phyloP scores from a whole-genome alignment of 2,888 invertebrate genomes.

The Stenurella melanura region DNA sequence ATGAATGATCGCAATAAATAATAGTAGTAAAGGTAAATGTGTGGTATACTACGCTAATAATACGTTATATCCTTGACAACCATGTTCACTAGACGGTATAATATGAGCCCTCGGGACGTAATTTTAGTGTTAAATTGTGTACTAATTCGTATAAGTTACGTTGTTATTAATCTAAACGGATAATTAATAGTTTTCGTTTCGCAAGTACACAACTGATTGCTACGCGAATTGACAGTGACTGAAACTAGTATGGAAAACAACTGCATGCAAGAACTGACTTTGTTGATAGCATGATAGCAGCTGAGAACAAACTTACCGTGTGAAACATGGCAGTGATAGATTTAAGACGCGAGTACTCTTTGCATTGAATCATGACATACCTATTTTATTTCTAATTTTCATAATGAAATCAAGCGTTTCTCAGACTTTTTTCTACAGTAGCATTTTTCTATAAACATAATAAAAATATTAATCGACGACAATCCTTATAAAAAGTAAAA shows the following conservation, averaged over 20 bases:
- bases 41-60: constrained; percentile 16
- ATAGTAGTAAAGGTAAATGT: constrained; percentile 29
- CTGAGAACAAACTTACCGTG: too few species aligned
- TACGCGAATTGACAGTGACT: not conserved
- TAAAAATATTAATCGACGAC: too few species aligned
- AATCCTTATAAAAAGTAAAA: too few species aligned
- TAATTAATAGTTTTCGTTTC: constrained; percentile 26
- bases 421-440: too few species aligned
- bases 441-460: too few species aligned
- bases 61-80: constrained; percentile 61
- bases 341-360: too few species aligned
- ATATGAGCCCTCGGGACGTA: constrained; percentile 56
- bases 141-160: constrained; percentile 31
- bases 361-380: too few species aligned
- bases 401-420: too few species aligned
- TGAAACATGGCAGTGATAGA: too few species aligned
- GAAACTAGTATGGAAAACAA: not conserved
- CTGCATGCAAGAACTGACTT: not conserved
- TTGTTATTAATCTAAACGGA: constrained; percentile 13
- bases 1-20: constrained; percentile 36
- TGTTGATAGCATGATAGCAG: too few species aligned
- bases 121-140: constrained; percentile 44
- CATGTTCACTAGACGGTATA: constrained; percentile 64
- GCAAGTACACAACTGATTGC: not conserved
- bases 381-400: too few species aligned